Evolutionary conservation across 2,888 invertebrate species (phyloP), one percentile per base, ranked within the genome.

Genomic region (Allolobophora icterica): DNA sequence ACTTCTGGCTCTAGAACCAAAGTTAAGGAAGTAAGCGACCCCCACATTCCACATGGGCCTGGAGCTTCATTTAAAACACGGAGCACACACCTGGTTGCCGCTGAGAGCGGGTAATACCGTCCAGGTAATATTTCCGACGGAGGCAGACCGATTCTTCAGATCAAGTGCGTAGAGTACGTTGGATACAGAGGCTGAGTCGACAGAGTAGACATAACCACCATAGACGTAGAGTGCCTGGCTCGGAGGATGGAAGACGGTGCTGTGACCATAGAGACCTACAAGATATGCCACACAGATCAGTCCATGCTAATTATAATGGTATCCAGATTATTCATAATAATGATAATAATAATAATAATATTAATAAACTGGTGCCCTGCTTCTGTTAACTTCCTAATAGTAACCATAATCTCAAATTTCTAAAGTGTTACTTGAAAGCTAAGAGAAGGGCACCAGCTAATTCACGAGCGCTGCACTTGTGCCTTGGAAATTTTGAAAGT

Each of bases 171-270:
- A 93, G 38, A 93, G 91, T 40, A 90, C 90, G 38, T 97, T 97
- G 0, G 98, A 97, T 87, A 97, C 96, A 52, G 96, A 96, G n/a
- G 97, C 97, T 91, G 96, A 95, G 93, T 97, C 97, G 90, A 97
- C 96, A 34, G 96, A 96, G 93, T 97, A 97, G 6, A 97, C 96
- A 93, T 97, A 97, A 13, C 99, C 99, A 13, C 99, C 99, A 95
- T 97, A 98, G 0, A 99, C 96, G 94, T 98, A 99, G 91, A 99
- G 96, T 94, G 97, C 97, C 93, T 98, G 97, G 0, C 97, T 97
- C 40, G 96, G 96, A 38, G 96, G 96, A 95, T 98, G 98, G 95
- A 97, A 98, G 1, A 98, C 97, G 0, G 98, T 97, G 0, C 97
- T 97, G 94, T 99, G 99, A 0, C 98, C 98, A 94, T 97, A 98